Evolutionary conservation across 2,113 vertebrate species (phyloP).

Genomic region (Vidua chalybeata): DNA sequence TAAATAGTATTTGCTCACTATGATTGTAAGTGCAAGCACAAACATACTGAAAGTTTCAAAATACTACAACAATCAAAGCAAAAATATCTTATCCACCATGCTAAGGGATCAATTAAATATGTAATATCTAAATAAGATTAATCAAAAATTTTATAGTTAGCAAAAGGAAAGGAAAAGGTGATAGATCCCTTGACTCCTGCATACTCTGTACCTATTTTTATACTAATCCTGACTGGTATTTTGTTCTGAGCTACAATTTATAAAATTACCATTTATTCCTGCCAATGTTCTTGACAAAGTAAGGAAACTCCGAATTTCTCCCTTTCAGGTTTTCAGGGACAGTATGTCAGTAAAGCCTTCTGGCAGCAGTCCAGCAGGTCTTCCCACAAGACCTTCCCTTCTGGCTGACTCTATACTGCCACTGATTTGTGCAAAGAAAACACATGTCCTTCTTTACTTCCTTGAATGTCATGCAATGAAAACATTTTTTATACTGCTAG

Average conservation of each 20-base stretch:
- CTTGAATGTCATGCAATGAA: neutral
- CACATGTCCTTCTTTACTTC: neutral
- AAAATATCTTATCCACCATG: neutral
- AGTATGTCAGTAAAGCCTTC: neutral
- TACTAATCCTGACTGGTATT: neutral
- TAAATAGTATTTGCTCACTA: neutral
- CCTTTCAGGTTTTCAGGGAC: neutral
- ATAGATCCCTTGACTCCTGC: neutral
- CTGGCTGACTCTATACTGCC: neutral
- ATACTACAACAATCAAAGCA: neutral
- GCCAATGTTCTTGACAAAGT: neutral
- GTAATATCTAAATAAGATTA: neutral
- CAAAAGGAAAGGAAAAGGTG: neutral
- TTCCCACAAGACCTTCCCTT: neutral
- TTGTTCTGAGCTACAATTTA: neutral
- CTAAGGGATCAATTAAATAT: neutral
- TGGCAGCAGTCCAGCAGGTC: neutral
- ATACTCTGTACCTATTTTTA: neutral
- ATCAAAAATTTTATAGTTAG: neutral
- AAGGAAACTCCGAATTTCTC: neutral
- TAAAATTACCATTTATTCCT: neutral
- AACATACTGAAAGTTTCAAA: neutral
- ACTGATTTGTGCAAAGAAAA: neutral
- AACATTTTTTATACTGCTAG: neutral
- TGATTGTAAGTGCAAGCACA: neutral